Base-by-base conservation (phyloP, 2,888 invertebrate species). In the Himalopsyche kuldschensis region DNA sequence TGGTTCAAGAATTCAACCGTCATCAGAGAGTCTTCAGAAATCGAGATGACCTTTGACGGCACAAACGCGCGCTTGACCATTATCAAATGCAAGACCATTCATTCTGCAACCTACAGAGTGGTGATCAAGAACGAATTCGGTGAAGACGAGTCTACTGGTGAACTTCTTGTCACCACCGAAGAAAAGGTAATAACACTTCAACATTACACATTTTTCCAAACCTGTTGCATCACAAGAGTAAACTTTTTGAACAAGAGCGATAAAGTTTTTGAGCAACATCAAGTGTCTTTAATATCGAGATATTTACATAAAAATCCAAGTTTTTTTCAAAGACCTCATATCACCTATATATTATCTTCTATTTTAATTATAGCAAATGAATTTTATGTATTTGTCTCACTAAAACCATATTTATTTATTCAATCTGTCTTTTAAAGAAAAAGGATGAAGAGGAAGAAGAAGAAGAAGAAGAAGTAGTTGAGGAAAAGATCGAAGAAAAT, bases 111-210 rank as follows among this genome's bases (percentile, higher is more conserved):
- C 79, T 98, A 97, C 90, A 95, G 94, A 88, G 94, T 98, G 75
- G 94, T 97, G 32, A 96, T 98, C 81, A 95, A 94, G 88, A 99
- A 99, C 89, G 97, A 98, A 89, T 95, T 94, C 87, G 99, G 99
- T 79, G 95, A 96, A 89, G 98, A 97, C 87, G 96, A 97, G 88
- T 96, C 96, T 1, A 94, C 94, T 75, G 97, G 98, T 77, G 95
- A 96, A 88, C 92, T 99, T 83, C 96, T 95, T 30, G 95, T 99
- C 15, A 94, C 92, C 1, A 94, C 92, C 0, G 91, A 91, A 86
- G 93, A 93, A 88, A 93, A 94, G 90, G 91, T 91, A 88, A 85
- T 31, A 87, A 87, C n/a, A n/a, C n/a, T n/a, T n/a, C n/a, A n/a
- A n/a, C n/a, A n/a, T n/a, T n/a, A n/a, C n/a, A n/a, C n/a, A n/a